Base-by-base conservation (phyloP, 1,140 invertebrate species). In the Archegozetes longisetosus region DNA sequence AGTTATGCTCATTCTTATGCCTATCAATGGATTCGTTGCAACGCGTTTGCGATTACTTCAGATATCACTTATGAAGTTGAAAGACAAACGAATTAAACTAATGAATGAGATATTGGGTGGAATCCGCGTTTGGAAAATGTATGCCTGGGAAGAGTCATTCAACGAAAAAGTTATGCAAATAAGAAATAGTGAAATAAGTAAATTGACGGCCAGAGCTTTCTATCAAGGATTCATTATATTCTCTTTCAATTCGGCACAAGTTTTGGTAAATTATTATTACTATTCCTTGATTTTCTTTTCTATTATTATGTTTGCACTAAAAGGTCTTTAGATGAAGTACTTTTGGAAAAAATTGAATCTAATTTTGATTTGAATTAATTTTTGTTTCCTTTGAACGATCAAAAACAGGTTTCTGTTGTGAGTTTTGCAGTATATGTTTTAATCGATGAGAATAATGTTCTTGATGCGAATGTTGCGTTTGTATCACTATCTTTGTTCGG, bases 11-110 rank as follows among this genome's bases (percentile, higher is more conserved):
- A 78, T 93, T 55, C 76, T 94, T 28, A 88, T 94, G 64, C 90
- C 90, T 0, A 71, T 94, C 3, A 96, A 96, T 73, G 86, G 84
- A 3, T 74, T 85, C 51, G 84, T 97, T 62, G 89, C 89, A 1
- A 86, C 83, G 70, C 84, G 84, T 70, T 82, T 78, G 3, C 74
- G 74, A 65, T 70, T 71, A 54, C 75, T 91, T 60, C 70, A 73
- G 67, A 13, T 22, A 23, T 12, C 22, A 12, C 17, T 64, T 14
- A 68, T 76, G 65, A 64, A 60, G 46, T 59, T 66, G 28, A 76
- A 76, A 65, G 75, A 76, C 64, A 60, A 66, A 17, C 65, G 75
- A 59, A 69, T 74, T 23, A 75, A 75, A 65, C 24, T 73, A 14
- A 71, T 74, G 64, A 71, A 67, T 61, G 74, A 77, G 62, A 65